Conservation (phyloP, 2,888 invertebrate species). For the Muscina levida region DNA sequence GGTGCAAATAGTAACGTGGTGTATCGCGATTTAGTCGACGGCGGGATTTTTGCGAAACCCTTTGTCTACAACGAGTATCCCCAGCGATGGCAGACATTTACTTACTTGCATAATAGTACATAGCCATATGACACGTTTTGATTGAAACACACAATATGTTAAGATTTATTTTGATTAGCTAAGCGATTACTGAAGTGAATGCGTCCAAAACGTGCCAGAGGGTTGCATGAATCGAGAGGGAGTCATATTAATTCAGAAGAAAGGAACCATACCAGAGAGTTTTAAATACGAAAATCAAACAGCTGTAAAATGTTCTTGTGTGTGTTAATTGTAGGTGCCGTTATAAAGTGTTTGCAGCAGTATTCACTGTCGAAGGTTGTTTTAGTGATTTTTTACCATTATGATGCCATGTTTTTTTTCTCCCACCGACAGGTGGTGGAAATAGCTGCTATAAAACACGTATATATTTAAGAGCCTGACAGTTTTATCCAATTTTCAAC, state of each 20-base stretch:
- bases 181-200: no score
- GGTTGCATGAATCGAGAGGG: no score
- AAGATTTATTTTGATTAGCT: no score
- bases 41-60: conserved; percentile 78
- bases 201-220: no score
- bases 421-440: conserved; percentile 16
- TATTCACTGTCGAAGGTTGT: background rate
- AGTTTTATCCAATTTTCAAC: conserved; percentile 40
- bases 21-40: conserved; percentile 79
- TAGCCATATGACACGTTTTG: conserved; percentile 80
- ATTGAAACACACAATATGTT: no score
- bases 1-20: conserved; percentile 58
- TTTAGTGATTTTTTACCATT: background rate
- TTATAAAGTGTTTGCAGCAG: background rate
- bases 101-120: conserved; percentile 81
- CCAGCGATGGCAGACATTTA: conserved; percentile 80
- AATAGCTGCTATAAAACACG: conserved; percentile 30
- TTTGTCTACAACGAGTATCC: conserved; percentile 79
- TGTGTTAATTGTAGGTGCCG: no score
- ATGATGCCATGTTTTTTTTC: conserved; percentile 29
- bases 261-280: no score
- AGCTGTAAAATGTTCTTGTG: no score
- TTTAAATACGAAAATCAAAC: no score
- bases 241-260: no score
- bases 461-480: conserved; percentile 26